Evolutionary conservation across 2,113 vertebrate species (phyloP), one percentile per base, ranked within the genome.

Genomic region (Rhipidura dahli): DNA sequence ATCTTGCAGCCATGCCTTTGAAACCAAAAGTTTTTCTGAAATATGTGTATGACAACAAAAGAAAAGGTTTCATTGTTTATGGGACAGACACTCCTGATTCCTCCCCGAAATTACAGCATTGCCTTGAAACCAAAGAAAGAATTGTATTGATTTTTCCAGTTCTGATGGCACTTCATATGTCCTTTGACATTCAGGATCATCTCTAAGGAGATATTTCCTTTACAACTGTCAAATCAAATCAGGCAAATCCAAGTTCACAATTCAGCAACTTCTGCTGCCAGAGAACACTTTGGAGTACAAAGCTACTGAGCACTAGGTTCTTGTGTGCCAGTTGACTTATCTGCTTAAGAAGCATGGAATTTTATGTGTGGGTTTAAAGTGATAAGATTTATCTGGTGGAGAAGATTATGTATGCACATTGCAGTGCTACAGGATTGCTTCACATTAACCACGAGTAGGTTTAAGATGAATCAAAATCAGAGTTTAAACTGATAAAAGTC

Each of bases 121-220:
- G 45, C 30, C 72, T 95, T 72, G 88, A 86, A 93, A 81, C 39
- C 42, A 85, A 77, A 76, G 49, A 35, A 64, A 69, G 20, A 65
- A 65, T 54, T 45, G 22, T 35, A 85, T 71, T 89, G 90, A 88
- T 93, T 95, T 94, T 91, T 84, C 51, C 70, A 50, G 47, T 64
- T 86, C 76, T 89, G 76, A 68, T 87, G 69, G 47, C 16, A 61
- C 10, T 88, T 54, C 15, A 13, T 20, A 1, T 59, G 76, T 83
- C 54, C 93, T 83, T 89, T 89, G 89, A 91, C 89, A 87, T 94
- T 93, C 18, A 37, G 30, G 81, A 94, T 84, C 80, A 81, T 81
- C 77, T 95, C 93, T 95, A 83, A 94, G 83, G 96, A 93, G 64
- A 75, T 59, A 49, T 66, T 94, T 90, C 75, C 57, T 73, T 79